A percentile compares a stretch with the other conserved stretches of the same genome.
Evolutionary conservation across 2,113 vertebrate species (phyloP).

Genomic region (Hirundichthys speculiger): DNA sequence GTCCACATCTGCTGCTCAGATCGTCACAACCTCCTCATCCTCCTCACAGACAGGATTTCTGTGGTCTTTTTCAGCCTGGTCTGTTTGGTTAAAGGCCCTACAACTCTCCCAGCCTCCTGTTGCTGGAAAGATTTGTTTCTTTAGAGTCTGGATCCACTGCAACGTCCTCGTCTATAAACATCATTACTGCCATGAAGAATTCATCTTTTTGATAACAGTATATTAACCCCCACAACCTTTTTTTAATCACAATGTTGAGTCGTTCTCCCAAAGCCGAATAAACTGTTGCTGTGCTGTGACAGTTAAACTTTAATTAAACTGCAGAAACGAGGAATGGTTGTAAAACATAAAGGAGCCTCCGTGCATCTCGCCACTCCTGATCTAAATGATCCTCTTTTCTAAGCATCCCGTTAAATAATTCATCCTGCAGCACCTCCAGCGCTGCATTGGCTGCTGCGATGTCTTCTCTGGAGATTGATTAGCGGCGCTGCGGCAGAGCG

Average conservation of each 20-base stretch:
- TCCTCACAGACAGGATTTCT: too few relatives aligned
- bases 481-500: slow-evolving; percentile 13
- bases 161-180: neutral
- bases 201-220: slow-evolving; percentile 1
- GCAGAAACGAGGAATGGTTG: slow-evolving; percentile 3
- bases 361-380: neutral
- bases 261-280: too few relatives aligned
- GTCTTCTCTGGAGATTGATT: slow-evolving; percentile 37
- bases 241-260: too few relatives aligned
- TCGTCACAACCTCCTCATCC: too few relatives aligned
- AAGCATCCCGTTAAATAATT: slow-evolving; percentile 54
- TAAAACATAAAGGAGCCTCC: neutral
- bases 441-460: neutral
- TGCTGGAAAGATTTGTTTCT: too few relatives aligned
- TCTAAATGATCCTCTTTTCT: slow-evolving; percentile 25
- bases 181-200: neutral
- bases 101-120: too few relatives aligned
- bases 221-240: neutral
- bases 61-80: too few relatives aligned
- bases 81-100: too few relatives aligned
- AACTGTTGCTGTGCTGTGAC: too few relatives aligned
- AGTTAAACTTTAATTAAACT: neutral
- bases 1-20: too few relatives aligned
- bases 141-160: too few relatives aligned
- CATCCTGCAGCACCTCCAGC: slow-evolving; percentile 24